Conservation (phyloP, 2,113 vertebrate species). For the Dicerorhinus sumatrensis region DNA sequence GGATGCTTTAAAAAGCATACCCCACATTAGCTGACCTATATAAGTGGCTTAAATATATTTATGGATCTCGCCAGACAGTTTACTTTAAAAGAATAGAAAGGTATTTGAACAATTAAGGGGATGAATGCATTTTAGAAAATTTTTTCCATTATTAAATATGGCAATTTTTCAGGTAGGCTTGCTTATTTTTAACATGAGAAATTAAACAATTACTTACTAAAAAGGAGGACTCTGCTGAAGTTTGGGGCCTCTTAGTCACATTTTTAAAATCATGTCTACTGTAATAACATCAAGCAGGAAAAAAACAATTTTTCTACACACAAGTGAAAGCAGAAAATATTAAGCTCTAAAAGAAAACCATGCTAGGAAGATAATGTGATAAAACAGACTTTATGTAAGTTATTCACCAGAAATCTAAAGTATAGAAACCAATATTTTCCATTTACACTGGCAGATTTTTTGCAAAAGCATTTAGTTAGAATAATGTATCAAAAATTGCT, state of each 20-base stretch:
- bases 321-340: constrained; percentile 81
- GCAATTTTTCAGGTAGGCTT: constrained; percentile 44
- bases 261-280: constrained; percentile 78
- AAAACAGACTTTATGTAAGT: constrained; percentile 73
- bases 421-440: constrained; percentile 76
- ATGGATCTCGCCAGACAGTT: constrained; percentile 39
- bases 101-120: neutral
- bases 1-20: constrained; percentile 82
- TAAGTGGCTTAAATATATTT: constrained; percentile 77
- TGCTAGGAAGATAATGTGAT: constrained; percentile 74
- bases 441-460: constrained; percentile 78
- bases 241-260: constrained; percentile 55
- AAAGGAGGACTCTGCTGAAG: constrained; percentile 63
- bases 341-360: constrained; percentile 81
- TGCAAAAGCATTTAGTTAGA: constrained; percentile 76
- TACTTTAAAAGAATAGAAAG: constrained; percentile 52
- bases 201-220: constrained; percentile 57
- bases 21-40: constrained; percentile 82
- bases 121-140: neutral
- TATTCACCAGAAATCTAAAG: constrained; percentile 76
- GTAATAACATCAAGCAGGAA: constrained; percentile 80
- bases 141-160: neutral
- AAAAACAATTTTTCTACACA: constrained; percentile 78
- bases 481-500: constrained; percentile 77
- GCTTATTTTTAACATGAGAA: constrained; percentile 57